Base-by-base conservation (phyloP, 2,888 invertebrate species). In the Polydrusus pterygomalis region DNA sequence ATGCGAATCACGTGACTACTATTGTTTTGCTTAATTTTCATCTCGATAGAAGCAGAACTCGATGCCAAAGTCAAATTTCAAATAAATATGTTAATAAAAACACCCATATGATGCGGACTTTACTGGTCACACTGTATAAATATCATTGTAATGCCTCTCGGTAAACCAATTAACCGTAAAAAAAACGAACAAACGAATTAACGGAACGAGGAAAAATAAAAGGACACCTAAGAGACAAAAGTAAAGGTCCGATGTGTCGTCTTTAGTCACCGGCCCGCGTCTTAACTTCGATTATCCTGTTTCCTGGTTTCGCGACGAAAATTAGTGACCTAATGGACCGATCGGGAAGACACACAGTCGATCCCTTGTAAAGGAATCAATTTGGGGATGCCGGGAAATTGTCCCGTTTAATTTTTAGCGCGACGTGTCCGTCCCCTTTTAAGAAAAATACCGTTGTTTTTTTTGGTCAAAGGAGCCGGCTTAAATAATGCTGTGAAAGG, bases 271-370 rank as follows among this genome's bases (percentile, higher is more conserved):
- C 76, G 62, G 63, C 64, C 69, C 73, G 69, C 73, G 76, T 76
- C 72, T 73, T 72, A 76, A 73, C 72, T 76, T 73, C 76, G 76
- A 76, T 76, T 76, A 76, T 71, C 65, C 65, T 72, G 73, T 64
- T 76, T 76, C 76, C 76, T 69, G 73, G 69, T 34, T 76, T 75
- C 75, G 75, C 71, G 68, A 69, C 76, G 40, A 64, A 76, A 76
- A 76, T 76, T 76, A 76, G 76, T 76, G 73, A 73, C 69, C 69
- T 76, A 76, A 76, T 76, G 76, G 76, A 69, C 69, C 76, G 72
- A 69, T 71, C 69, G 68, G 56, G 70, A 70, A 75, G 73, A 73
- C 69, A 73, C 73, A 72, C 60, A 60, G 18, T 34, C 45, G 43
- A 54, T 56, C 76, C 69, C 70, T 70, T 69, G 76, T 69, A 72